Percentiles rank a stretch among this genome's conserved stretches.
Evolutionary conservation across 2,888 invertebrate genomes (phyloP).

Genomic region (Lagria hirta): DNA sequence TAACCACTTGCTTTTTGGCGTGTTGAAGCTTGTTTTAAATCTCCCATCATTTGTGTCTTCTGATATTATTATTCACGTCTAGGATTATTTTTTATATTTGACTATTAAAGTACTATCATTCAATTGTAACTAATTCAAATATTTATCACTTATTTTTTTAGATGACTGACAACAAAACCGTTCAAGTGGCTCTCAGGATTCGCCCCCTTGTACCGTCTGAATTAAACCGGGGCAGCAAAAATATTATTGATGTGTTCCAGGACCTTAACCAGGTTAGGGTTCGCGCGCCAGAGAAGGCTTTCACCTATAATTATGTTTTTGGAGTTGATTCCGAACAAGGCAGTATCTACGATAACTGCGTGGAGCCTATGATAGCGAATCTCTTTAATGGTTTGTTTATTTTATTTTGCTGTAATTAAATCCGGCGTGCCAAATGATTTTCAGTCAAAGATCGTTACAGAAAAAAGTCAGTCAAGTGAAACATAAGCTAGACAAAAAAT

Average conservation of each 20-base stretch:
- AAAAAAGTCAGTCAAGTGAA: no score
- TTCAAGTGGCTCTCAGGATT: constrained; percentile 80
- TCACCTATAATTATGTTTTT: constrained; percentile 83
- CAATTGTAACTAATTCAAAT: neutral
- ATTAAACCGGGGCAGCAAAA: constrained; percentile 71
- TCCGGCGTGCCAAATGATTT: no score
- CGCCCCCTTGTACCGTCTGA: constrained; percentile 78
- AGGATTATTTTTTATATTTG: no score
- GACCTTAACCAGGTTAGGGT: constrained; percentile 72
- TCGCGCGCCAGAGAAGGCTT: constrained; percentile 65
- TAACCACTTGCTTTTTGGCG: no score
- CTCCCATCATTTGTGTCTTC: no score
- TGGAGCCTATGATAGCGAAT: constrained; percentile 69
- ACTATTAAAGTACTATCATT: neutral
- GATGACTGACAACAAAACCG: constrained; percentile 50
- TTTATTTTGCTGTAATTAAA: no score
- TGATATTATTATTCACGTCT: no score
- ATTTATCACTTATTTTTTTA: constrained; percentile 28
- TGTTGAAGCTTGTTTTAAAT: no score
- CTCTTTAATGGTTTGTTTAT: constrained; percentile 83
- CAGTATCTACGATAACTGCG: constrained; percentile 71
- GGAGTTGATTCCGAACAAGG: constrained; percentile 67
- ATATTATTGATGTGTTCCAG: constrained; percentile 67
- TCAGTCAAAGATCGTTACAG: no score
- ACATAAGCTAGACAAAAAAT: no score